phyloP scores from a whole-genome alignment of 2,113 vertebrate genomes.

The Alces alces region DNA sequence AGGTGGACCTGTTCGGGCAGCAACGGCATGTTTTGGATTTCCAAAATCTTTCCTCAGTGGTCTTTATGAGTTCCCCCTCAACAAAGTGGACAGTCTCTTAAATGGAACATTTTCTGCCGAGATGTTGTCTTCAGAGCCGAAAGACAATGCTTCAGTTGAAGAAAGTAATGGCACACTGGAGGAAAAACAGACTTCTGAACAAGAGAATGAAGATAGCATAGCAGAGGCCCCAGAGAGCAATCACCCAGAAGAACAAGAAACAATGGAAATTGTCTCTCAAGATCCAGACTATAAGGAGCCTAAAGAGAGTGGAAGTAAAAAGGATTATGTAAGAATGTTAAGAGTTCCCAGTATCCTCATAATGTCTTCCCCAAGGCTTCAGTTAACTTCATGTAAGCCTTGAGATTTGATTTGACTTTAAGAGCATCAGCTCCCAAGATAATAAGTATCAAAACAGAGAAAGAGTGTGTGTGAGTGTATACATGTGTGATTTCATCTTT shows the following conservation, averaged over 20 bases:
- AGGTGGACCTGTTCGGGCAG: conserved; percentile 89
- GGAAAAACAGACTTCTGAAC: conserved; percentile 66
- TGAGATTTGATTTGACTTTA: conserved; percentile 8
- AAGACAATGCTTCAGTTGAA: conserved; percentile 65
- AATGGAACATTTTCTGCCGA: conserved; percentile 85
- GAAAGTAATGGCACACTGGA: conserved; percentile 69
- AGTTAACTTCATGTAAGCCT: background rate
- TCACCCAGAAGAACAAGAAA: conserved; percentile 73
- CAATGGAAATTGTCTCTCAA: conserved; percentile 58
- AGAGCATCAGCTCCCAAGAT: background rate
- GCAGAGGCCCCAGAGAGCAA: conserved; percentile 61
- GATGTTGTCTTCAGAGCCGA: conserved; percentile 78
- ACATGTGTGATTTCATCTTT: background rate
- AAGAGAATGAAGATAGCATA: conserved; percentile 68
- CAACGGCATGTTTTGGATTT: conserved; percentile 94
- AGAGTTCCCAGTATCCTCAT: background rate
- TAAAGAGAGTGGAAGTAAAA: conserved; percentile 80
- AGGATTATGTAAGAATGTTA: conserved; percentile 71
- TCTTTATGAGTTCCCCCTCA: conserved; percentile 94
- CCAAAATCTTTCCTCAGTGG: conserved; percentile 87
- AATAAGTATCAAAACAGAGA: background rate
- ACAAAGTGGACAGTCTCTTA: conserved; percentile 90
- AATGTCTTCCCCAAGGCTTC: background rate
- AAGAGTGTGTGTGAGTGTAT: background rate
- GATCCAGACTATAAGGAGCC: conserved; percentile 72